phyloP scores from a whole-genome alignment of 2,113 vertebrate genomes.

The Pagrus major region DNA sequence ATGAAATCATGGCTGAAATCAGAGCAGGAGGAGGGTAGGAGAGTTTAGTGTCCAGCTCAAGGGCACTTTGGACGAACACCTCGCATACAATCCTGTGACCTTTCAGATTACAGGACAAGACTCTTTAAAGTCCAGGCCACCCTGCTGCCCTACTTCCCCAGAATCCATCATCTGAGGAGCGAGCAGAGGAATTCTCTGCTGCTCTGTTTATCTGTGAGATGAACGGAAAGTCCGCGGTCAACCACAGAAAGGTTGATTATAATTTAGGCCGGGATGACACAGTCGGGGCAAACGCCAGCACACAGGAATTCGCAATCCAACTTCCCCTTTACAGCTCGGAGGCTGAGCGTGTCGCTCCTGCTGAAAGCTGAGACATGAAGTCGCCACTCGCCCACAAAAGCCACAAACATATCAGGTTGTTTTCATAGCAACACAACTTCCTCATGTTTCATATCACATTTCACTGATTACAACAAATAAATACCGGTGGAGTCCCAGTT shows the following conservation, averaged over 20 bases:
- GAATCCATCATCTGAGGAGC: conserved; percentile 30
- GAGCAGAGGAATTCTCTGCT: conserved; percentile 25
- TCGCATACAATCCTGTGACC: conserved; percentile 38
- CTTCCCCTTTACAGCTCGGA: conserved; percentile 45
- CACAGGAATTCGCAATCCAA: conserved; percentile 20
- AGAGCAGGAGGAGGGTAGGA: background rate
- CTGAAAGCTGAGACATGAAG: conserved; percentile 43
- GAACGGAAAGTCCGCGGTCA: conserved; percentile 48
- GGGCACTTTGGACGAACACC: conserved; percentile 7
- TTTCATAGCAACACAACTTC: conserved; percentile 15
- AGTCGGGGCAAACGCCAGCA: conserved; percentile 15
- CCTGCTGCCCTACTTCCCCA: conserved; percentile 50
- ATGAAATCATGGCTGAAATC: conserved; percentile 11
- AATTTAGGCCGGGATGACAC: conserved; percentile 33
- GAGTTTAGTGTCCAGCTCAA: conserved; percentile 8
- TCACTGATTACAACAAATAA: background rate
- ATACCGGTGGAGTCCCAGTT: background rate
- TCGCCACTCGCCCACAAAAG: conserved; percentile 42
- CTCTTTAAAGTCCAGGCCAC: conserved; percentile 40
- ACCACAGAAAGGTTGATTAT: conserved; percentile 31
- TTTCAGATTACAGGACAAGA: conserved; percentile 47
- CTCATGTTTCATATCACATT: conserved; percentile 27
- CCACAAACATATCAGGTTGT: conserved; percentile 8
- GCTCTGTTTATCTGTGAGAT: conserved; percentile 42
- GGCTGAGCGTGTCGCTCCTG: background rate